phyloP scores from a whole-genome alignment of 2,797 vertebrate genomes.

The Rhinophrynus dorsalis region DNA sequence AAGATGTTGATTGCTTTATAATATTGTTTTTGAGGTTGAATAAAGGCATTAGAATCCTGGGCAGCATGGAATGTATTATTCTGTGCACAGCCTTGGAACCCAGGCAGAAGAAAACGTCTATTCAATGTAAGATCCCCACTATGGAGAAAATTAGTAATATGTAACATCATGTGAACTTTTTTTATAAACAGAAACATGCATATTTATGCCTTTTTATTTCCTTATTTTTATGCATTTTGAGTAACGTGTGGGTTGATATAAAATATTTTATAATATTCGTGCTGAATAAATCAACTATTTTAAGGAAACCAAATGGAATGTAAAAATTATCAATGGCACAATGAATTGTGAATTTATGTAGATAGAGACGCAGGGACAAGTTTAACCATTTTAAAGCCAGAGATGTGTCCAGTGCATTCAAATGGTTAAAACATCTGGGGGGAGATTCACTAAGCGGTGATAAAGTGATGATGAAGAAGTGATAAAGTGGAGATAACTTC shows the following conservation, averaged over 20 bases:
- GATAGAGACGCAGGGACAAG: too few relatives aligned
- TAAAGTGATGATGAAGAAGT: too few relatives aligned
- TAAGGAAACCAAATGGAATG: neutral
- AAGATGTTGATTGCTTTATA: conserved; percentile 63
- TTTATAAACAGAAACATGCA: conserved; percentile 63
- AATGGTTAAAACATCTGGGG: too few relatives aligned
- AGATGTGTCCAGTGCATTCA: too few relatives aligned
- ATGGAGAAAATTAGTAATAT: conserved; percentile 14
- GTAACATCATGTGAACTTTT: neutral
- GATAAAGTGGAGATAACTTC: too few relatives aligned
- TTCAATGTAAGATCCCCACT: neutral
- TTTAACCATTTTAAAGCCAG: too few relatives aligned
- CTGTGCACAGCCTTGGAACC: conserved; percentile 57
- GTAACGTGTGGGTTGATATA: conserved; percentile 1
- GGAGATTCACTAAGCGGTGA: too few relatives aligned
- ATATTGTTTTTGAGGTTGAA: conserved; percentile 59
- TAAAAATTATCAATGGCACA: too few relatives aligned
- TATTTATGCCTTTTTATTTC: neutral
- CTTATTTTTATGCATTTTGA: neutral
- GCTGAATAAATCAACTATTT: neutral
- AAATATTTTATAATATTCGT: neutral
- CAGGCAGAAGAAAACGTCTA: neutral
- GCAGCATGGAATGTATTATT: conserved; percentile 53
- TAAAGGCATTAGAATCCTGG: conserved; percentile 63
- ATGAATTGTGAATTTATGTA: too few relatives aligned